Evolutionary conservation across 1,140 invertebrate species (phyloP).

Genomic region (Macrocentrus cingulum): DNA sequence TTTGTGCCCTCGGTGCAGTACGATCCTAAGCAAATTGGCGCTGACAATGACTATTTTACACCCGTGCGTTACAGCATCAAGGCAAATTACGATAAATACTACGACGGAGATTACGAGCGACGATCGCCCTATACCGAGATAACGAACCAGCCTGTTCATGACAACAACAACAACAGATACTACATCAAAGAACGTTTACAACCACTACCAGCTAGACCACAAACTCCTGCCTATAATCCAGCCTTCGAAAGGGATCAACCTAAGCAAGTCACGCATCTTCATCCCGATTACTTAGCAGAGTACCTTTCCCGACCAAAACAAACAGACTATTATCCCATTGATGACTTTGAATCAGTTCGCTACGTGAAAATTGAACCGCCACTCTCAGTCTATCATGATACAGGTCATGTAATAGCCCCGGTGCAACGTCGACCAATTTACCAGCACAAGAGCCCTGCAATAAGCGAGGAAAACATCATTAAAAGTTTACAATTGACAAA

Average conservation of each 20-base stretch:
- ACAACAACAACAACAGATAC: slow-evolving; percentile 36
- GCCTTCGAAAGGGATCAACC: slow-evolving; percentile 32
- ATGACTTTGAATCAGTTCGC: slow-evolving; percentile 42
- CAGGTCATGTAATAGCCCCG: neutral
- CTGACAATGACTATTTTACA: slow-evolving; percentile 47
- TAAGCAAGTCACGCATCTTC: slow-evolving; percentile 28
- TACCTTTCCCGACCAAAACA: slow-evolving; percentile 28
- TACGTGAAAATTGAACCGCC: slow-evolving; percentile 33
- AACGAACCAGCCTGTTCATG: slow-evolving; percentile 25
- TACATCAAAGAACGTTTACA: slow-evolving; percentile 30
- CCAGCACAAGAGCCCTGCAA: slow-evolving; percentile 36
- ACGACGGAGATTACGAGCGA: slow-evolving; percentile 22
- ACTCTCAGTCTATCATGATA: neutral
- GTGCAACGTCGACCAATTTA: slow-evolving; percentile 42
- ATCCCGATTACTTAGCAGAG: slow-evolving; percentile 39
- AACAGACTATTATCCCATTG: slow-evolving; percentile 23
- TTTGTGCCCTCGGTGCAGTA: slow-evolving; percentile 55
- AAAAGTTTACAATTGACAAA: slow-evolving; percentile 71
- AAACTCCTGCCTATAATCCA: slow-evolving; percentile 30
- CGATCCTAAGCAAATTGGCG: slow-evolving; percentile 44
- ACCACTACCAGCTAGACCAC: slow-evolving; percentile 37
- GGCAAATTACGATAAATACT: slow-evolving; percentile 37
- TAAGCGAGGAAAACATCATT: slow-evolving; percentile 44
- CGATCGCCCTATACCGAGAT: slow-evolving; percentile 27
- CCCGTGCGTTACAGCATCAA: slow-evolving; percentile 46